These are phyloP conservation scores for Melanostoma scalare DNA, from an alignment of 2,888 invertebrate genomes.

Conservation along the genomic window DNA sequence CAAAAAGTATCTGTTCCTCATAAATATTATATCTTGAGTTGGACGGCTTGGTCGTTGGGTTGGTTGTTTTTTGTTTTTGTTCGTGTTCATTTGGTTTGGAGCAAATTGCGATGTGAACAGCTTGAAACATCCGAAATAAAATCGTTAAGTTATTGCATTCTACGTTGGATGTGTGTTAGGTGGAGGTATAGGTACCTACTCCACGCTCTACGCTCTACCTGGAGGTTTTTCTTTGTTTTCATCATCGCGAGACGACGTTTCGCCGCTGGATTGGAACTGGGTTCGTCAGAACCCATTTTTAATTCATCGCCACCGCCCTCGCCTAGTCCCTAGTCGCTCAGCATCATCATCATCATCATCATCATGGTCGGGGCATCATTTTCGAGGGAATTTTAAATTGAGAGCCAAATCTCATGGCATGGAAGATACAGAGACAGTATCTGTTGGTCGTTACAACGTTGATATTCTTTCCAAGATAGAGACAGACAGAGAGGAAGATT, in stretches of 20 bases:
- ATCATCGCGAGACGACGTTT: slow-evolving; percentile 19
- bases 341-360: slow-evolving; percentile 31
- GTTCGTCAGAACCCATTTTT: slow-evolving; percentile 69
- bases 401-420: slow-evolving; percentile 58
- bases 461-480: background rate
- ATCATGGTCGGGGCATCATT: slow-evolving; percentile 24
- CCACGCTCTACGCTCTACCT: background rate
- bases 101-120: slow-evolving; percentile 66
- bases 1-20: slow-evolving; percentile 54
- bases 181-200: background rate
- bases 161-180: slow-evolving; percentile 1
- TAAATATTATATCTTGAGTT: slow-evolving; percentile 54
- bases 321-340: slow-evolving; percentile 13
- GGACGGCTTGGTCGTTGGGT: background rate
- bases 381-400: slow-evolving; percentile 70
- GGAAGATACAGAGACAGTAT: slow-evolving; percentile 42
- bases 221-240: slow-evolving; percentile 49
- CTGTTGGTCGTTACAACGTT: slow-evolving; percentile 13
- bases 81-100: background rate
- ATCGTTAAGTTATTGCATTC: slow-evolving; percentile 70
- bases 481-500: slow-evolving; percentile 16
- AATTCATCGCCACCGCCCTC: slow-evolving; percentile 66
- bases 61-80: background rate
- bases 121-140: slow-evolving; percentile 67
- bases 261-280: slow-evolving; percentile 32